Evolutionary conservation across 2,797 vertebrate species (phyloP), one percentile per base, ranked within the genome.

Genomic region (Silurus aristotelis): DNA sequence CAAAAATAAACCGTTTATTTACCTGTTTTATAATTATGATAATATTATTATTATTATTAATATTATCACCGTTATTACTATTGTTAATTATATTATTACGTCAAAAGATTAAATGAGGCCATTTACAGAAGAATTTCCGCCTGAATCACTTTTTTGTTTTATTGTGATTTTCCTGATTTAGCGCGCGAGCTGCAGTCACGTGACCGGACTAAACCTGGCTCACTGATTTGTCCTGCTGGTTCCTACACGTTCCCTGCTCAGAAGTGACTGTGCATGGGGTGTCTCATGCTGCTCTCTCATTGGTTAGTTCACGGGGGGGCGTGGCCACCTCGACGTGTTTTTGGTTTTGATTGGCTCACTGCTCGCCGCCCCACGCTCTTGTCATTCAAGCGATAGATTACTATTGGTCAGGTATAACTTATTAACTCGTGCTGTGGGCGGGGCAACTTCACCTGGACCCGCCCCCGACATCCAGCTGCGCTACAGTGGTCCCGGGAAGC

Each of bases 331-430:
- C 58, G 90, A 90, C 83, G 80, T 55, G 83, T 38, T 0, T 4
- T 17, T 13, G 5, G 3, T 12, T 83, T 9, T 90, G 89, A 95
- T 95, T 95, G 93, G 95, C 83, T 86, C 0, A 48, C 8, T n/a
- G 1, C 0, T 71, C 64, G 84, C 86, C 67, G 86, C 88, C 72
- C 93, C 92, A 92, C 93, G 88, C 92, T 95, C 94, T 94, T 94
- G 90, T 93, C 93, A 95, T 93, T 86, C 87, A 87, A 17, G 1
- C 0, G 1, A 46, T 63, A 27, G 1, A 5, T 60, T 88, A 22
- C 90, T 88, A 95, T 95, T 96, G 94, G 95, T 84, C 88, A 58
- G 25, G 5, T 10, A 3, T 8, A 2, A 68, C 52, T 27, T 3
- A 66, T 66, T 80, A 64, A 66, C 61, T 27, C 0, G 43, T 12